Base-by-base conservation (phyloP, 2,888 invertebrate species). In the Pemphredon lugubris region DNA sequence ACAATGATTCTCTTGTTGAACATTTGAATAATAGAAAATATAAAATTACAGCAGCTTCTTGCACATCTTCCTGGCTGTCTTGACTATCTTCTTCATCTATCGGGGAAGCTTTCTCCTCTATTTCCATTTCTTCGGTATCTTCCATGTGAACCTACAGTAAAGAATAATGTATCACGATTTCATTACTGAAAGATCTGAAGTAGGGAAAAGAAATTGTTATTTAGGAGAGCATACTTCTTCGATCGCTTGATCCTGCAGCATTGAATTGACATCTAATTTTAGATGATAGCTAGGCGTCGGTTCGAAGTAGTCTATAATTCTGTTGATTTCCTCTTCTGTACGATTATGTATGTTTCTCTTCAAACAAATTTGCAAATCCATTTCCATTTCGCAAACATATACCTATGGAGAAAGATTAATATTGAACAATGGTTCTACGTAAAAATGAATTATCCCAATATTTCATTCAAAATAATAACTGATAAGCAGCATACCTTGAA, bases 311-410 rank as follows among this genome's bases (percentile, higher is more conserved):
- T 93, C 89, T 42, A 93, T 91, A 68, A 96, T 92, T 74, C 92
- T 91, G 84, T 95, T 92, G 44, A 98, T 95, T 64, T 98, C 97
- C 1, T 93, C 92, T 81, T 95, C 92, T 0, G 92, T 92, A 48
- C 98, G 93, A 74, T 94, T 93, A 89, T 98, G 98, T 63, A 95
- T 93, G 90, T 98, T 98, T 66, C 96, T 93, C 87, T 95, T 95
- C 63, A 93, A 91, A 90, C 98, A 98, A 0, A 93, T 90, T 69
- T 94, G 92, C 9, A 94, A 89, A 88, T 97, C 97, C 86, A 94
- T 92, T 82, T 96, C 95, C 93, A 98, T 92, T 87, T 97, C 96
- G 84, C 96, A 95, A 65, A 98, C 93, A 89, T 97, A 98, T 14
- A 97, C 97, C 98, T 98, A 42, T 9, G 26, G 30, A 50, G 3